Evolutionary conservation across 2,113 vertebrate genomes (phyloP), one percentile per base, ranked within the genome.

Genomic region (Tetraodon nigroviridis): DNA sequence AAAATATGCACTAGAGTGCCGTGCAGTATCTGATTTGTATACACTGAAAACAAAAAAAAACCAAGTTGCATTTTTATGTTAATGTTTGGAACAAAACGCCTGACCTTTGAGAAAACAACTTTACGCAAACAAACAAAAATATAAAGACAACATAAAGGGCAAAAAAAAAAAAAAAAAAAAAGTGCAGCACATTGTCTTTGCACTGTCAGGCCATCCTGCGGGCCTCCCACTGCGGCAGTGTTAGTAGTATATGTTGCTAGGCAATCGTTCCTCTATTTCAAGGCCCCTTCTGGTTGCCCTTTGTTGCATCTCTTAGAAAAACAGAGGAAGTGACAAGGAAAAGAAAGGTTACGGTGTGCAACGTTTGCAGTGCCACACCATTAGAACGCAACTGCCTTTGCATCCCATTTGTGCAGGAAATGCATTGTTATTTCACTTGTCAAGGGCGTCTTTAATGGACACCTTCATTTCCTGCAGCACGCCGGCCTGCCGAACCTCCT

Each of bases 221-320:
- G 22, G n/a, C 19, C 58, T 7, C 14, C 32, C 49, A 24, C 37
- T 29, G 49, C 51, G 27, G 52, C 58, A 41, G 49, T 71, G 55
- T 60, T 58, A 16, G 18, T 66, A 42, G 45, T 24, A 21, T 37
- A 66, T 50, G 69, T 84, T 78, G 74, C 64, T 63, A 74, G 55
- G 72, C 75, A 73, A 75, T 79, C 17, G 13, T 24, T 68, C 17
- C 17, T 60, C 29, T 50, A 42, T 16, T 56, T 55, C 49, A 61
- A 49, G 52, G 21, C 50, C 27, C 37, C 41, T 46, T 47, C 55
- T 47, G 29, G 51, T 40, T 67, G 53, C 56, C 46, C 55, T 55
- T 63, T 47, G 49, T 59, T 53, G 5, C 11, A 15, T 49, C 48
- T 64, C 51, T 56, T 24, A 48, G 20, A 52, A 67, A 67, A 75